Conservation (phyloP, 2,888 invertebrate species). For the Chloroclystis v-ata region DNA sequence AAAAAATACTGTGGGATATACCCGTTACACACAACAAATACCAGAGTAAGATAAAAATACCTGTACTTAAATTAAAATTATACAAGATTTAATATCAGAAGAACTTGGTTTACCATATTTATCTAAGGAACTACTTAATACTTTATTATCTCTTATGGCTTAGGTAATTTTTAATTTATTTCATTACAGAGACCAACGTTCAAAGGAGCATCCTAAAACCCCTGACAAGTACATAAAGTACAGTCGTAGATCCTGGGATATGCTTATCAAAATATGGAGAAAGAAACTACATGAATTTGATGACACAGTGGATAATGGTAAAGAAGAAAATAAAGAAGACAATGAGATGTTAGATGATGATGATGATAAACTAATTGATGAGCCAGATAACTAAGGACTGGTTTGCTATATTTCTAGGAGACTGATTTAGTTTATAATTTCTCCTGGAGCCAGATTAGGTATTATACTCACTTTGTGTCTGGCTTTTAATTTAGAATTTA, state of each 20-base stretch:
- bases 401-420: background rate
- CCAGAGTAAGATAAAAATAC: constrained; percentile 79
- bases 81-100: too few relatives aligned
- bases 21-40: constrained; percentile 82
- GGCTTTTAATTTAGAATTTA: too few relatives aligned
- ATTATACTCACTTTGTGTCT: too few relatives aligned
- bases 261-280: constrained; percentile 91
- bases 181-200: constrained; percentile 79
- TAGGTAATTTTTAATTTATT: too few relatives aligned
- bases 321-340: constrained; percentile 22
- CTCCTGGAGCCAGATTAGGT: too few relatives aligned
- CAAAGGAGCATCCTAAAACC: constrained; percentile 88
- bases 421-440: background rate
- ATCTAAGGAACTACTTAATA: too few relatives aligned
- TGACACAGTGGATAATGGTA: constrained; percentile 10
- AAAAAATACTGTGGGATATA: constrained; percentile 93
- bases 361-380: background rate
- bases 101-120: too few relatives aligned
- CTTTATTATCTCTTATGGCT: too few relatives aligned
- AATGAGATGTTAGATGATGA: background rate
- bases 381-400: background rate
- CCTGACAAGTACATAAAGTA: constrained; percentile 93
- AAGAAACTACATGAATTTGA: constrained; percentile 90
- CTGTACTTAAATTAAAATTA: too few relatives aligned
- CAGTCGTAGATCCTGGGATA: constrained; percentile 95